A percentile compares a stretch with the other conserved stretches of the same genome.
Evolutionary conservation across 2,888 invertebrate genomes (phyloP).

Genomic region (Synanthedon andrenaeformis): DNA sequence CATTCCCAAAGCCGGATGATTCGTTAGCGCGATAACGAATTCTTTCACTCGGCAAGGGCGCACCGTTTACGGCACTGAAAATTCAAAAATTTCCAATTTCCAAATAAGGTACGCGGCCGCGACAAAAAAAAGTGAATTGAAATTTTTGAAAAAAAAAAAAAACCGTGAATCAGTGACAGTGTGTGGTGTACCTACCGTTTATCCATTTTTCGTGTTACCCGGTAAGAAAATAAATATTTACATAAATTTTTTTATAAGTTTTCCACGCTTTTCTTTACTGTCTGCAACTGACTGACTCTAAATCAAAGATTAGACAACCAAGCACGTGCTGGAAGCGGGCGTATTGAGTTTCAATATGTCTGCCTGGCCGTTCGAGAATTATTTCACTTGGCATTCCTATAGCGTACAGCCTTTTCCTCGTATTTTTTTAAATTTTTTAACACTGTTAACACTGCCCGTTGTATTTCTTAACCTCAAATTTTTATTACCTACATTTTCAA

Average conservation of each 20-base stretch:
- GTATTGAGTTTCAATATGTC: conserved; percentile 65
- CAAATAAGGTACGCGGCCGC: conserved; percentile 41
- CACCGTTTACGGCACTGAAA: conserved; percentile 36
- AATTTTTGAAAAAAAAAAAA: conserved; percentile 18
- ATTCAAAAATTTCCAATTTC: conserved; percentile 24
- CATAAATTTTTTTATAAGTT: conserved; percentile 18
- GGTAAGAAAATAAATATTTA: conserved; percentile 34
- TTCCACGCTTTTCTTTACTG: conserved; percentile 17
- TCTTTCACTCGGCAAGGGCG: conserved; percentile 47
- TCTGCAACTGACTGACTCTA: conserved; percentile 6
- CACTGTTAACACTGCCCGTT: conserved; percentile 12
- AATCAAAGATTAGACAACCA: conserved; percentile 15
- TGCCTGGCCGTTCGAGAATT: conserved; percentile 51
- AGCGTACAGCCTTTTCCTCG: not conserved
- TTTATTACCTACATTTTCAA: not conserved
- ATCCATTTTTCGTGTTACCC: conserved; percentile 44
- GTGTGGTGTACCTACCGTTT: conserved; percentile 51
- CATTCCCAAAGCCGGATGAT: conserved; percentile 50
- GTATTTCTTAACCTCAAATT: conserved; percentile 46
- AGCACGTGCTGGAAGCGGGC: conserved; percentile 44
- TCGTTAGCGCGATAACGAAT: conserved; percentile 52
- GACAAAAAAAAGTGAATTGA: conserved; percentile 35
- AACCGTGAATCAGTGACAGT: conserved; percentile 55
- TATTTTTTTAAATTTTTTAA: not conserved
- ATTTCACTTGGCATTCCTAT: conserved; percentile 6